Evolutionary conservation across 1,140 invertebrate species (phyloP), one percentile per base, ranked within the genome.

Genomic region (Antheraea mylitta): DNA sequence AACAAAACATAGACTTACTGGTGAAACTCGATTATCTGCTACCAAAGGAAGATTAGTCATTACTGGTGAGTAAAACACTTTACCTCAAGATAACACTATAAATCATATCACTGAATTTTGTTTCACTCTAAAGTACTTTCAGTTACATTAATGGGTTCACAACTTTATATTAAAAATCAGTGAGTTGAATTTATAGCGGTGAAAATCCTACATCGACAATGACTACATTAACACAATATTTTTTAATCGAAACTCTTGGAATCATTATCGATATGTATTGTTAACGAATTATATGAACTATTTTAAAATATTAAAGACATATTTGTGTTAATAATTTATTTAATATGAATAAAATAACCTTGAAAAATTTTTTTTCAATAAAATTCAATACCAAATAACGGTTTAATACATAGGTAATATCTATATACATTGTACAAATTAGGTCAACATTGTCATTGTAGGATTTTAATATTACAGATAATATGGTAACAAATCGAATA

Each of bases 11-110:
- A 95, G 97, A 77, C 94, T 99, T 45, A 98, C 98, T 79, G 97
- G 97, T 79, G 98, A 99, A 94, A 98, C 97, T 72, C 94, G 97
- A 87, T 93, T 98, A 70, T 99, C 98, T 82, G 97, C 97, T 58
- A 98, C 97, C 48, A 98, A 98, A 87, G 98, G 98, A 92, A 94
- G 97, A 82, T 94, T 99, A 69, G 97, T 98, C 90, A 98, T 99
- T 91, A 98, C 98, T 93, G 98, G 98, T 99, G 95, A 95, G 96
- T 88, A 37, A 19, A 62, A 68, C 30, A 69, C 16, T 53, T 53
- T 53, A 16, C 16, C 16, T 53, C 60, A 61, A 30, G 19, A 13
- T 61, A 61, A 61, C 16, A 19, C 60, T 22, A 36, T 61, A 61
- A 61, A 53, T 53, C 45, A 53, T 53, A 53, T 53, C 45, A 53